Conservation (phyloP, 35 echinoderm and acorn worm species). For the Ophioderma brevispina region DNA sequence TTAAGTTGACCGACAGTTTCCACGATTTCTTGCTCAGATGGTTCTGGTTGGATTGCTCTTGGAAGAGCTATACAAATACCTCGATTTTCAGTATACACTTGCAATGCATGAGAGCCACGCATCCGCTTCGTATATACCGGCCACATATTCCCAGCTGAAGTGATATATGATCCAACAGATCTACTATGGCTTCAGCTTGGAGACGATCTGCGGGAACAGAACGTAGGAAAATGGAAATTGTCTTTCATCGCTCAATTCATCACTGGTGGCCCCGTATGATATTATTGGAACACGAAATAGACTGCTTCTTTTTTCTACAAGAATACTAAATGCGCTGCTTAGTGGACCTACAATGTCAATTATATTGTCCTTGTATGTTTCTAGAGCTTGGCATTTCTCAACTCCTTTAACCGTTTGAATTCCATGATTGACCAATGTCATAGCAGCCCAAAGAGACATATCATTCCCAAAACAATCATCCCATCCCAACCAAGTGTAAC, state of each 20-base stretch:
- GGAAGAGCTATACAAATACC: conserved; percentile 22
- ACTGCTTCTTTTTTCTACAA: neutral
- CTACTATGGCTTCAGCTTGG: conserved; percentile 46
- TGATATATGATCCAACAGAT: conserved; percentile 28
- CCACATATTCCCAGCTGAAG: conserved; percentile 45
- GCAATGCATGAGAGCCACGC: neutral
- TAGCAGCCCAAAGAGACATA: neutral
- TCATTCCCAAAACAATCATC: neutral
- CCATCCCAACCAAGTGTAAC: conserved; percentile 21
- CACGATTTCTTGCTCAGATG: neutral
- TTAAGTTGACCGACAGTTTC: neutral
- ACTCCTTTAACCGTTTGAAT: neutral
- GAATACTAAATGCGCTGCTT: conserved; percentile 44
- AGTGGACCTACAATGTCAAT: conserved; percentile 59
- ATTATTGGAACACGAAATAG: conserved; percentile 45
- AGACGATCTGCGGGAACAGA: conserved; percentile 70
- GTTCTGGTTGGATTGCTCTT: neutral
- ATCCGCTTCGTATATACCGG: conserved; percentile 11
- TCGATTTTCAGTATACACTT: neutral
- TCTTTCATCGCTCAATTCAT: conserved; percentile 51
- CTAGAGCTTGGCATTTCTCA: neutral
- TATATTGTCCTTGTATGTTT: neutral
- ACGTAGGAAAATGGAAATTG: conserved; percentile 54
- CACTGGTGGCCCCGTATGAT: conserved; percentile 61
- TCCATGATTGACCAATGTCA: neutral